Evolutionary conservation across 2,797 vertebrate genomes (phyloP).

Genomic region (Calcarius lapponicus): DNA sequence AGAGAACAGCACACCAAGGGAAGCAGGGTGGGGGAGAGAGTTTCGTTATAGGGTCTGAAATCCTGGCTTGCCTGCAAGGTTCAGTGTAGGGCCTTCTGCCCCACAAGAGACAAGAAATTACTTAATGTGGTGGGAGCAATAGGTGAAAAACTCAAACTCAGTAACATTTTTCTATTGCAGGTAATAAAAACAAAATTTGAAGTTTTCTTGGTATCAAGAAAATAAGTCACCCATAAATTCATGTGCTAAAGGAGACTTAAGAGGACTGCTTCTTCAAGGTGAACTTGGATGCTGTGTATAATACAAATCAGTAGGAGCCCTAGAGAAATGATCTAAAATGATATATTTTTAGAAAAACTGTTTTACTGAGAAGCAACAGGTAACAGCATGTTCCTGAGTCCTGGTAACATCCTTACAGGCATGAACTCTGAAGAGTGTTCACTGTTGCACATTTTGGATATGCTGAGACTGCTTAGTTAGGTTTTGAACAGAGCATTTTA

Average conservation of each 20-base stretch:
- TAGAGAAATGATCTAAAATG: background rate
- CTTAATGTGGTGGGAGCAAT: background rate
- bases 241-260: background rate
- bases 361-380: background rate
- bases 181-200: constrained; percentile 28
- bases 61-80: background rate
- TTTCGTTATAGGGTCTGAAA: background rate
- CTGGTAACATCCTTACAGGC: fast-evolving
- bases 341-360: background rate
- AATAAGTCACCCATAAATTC: background rate
- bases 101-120: background rate
- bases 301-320: background rate
- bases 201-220: background rate
- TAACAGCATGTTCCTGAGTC: background rate
- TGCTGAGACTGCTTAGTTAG: background rate
- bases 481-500: background rate
- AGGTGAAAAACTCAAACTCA: background rate
- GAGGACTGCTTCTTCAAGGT: background rate
- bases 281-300: background rate
- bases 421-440: background rate
- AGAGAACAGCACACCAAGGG: fast-evolving
- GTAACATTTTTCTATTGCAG: background rate
- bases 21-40: background rate
- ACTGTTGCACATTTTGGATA: background rate
- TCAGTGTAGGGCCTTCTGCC: background rate